A percentile compares a stretch with the other conserved stretches of the same genome.
Conservation (phyloP, 1,140 invertebrate species). For the Aphelinus atriplicis region DNA sequence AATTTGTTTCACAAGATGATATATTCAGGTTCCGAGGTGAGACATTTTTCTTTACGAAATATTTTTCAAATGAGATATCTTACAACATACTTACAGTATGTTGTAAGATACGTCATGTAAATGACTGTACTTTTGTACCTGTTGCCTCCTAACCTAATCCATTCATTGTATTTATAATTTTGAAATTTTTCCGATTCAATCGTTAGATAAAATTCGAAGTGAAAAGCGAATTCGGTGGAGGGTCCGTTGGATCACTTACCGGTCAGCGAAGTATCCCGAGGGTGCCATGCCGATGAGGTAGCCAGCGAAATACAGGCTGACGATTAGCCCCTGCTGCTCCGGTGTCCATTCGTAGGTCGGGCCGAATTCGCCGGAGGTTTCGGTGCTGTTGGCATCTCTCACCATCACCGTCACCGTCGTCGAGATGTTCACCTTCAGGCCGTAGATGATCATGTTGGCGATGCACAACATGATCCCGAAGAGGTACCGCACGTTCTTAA, state of each 20-base stretch:
- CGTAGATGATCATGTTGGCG: conserved; percentile 79
- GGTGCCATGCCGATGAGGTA: conserved; percentile 79
- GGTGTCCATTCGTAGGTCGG: conserved; percentile 75
- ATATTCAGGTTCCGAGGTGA: no score
- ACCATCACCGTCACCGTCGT: conserved; percentile 90
- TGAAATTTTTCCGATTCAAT: no score
- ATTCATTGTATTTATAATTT: no score
- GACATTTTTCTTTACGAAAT: no score
- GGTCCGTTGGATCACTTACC: conserved; percentile 45
- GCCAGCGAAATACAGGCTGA: conserved; percentile 89
- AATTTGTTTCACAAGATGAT: no score
- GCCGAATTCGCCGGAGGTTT: conserved; percentile 66
- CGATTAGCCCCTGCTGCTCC: conserved; percentile 74
- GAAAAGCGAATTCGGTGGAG: no score
- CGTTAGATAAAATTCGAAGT: no score
- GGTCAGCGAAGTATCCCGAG: conserved; percentile 69
- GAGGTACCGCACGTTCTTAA: conserved; percentile 51
- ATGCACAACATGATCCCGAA: conserved; percentile 64
- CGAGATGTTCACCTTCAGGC: conserved; percentile 86
- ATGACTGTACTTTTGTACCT: no score
- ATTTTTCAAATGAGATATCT: no score
- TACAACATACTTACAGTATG: no score
- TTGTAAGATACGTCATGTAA: no score
- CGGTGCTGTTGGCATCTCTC: conserved; percentile 58
- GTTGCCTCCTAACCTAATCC: no score